Percentiles rank a stretch among this genome's conserved stretches.
Conservation (phyloP, 2,113 vertebrate species). For the Mionectes macconnelli region DNA sequence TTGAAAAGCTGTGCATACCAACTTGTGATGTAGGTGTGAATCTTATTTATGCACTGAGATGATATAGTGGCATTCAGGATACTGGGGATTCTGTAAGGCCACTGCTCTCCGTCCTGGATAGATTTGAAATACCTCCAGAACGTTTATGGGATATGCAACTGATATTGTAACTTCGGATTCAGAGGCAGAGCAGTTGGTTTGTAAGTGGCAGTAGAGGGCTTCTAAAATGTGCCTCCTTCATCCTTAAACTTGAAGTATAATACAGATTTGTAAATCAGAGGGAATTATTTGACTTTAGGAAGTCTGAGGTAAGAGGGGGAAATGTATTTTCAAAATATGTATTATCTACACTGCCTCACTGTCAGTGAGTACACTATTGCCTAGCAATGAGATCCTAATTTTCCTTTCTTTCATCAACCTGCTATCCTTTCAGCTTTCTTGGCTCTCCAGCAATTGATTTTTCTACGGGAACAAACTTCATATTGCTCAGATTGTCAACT, state of each 20-base stretch:
- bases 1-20: neutral
- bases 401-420: slow-evolving; percentile 1
- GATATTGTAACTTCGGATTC: neutral
- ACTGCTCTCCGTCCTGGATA: neutral
- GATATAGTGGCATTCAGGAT: neutral
- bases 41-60: neutral
- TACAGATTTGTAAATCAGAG: neutral
- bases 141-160: neutral
- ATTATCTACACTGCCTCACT: neutral
- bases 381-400: neutral
- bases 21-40: neutral
- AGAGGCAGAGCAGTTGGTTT: neutral
- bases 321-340: neutral
- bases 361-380: neutral
- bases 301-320: neutral
- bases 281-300: neutral
- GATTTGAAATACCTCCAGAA: neutral
- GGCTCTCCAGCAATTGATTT: slow-evolving; percentile 27
- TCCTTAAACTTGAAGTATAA: neutral
- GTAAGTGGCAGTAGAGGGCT: neutral
- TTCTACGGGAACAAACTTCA: neutral
- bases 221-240: neutral
- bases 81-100: neutral
- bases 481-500: neutral
- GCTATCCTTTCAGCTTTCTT: neutral